Evolutionary conservation across 1,140 invertebrate genomes (phyloP), one percentile per base, ranked within the genome.

Genomic region (Euwallacea similis): DNA sequence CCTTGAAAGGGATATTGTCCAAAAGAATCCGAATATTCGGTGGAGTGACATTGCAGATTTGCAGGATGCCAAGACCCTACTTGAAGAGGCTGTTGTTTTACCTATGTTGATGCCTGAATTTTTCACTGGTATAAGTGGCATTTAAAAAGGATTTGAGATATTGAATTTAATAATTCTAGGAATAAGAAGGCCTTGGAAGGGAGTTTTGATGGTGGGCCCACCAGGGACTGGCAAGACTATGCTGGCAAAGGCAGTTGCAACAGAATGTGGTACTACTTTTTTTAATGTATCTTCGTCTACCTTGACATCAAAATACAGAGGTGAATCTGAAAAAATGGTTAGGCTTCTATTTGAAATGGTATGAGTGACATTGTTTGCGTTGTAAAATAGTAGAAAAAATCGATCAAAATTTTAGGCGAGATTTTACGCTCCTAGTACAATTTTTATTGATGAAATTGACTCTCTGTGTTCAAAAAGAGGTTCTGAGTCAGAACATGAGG

Each of bases 391-490:
- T 33, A 4, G 21, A 33, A 33, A 33, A 33, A 33, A 33, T 33
- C 21, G 4, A 33, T 33, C 1, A 33, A 33, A 33, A 33, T 33
- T 33, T 33, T 81, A 95, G 93, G 97, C 97, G 6, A 86, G 97
- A 75, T 99, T 98, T 86, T 98, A 99, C 87, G 97, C 98, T 62
- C 98, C 98, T 11, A 97, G 95, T 78, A 99, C 97, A 53, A 99
- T 99, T 76, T 99, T 99, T 83, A 97, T 99, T 70, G 98, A 99
- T 85, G 98, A 99, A 88, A 99, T 99, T 69, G 98, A 99, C 85
- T 98, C 97, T 6, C 84, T 99, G 59, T 99, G 97, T 83, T 98
- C 96, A 0, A 88, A 94, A 74, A 86, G 98, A 82, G 98, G 97
- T 58, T 95, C 94, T 1, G 96, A 98, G 80, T 95, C 93, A 15